Evolutionary conservation across 2,113 vertebrate genomes (phyloP), one percentile per base, ranked within the genome.

Genomic region (Promerops cafer): DNA sequence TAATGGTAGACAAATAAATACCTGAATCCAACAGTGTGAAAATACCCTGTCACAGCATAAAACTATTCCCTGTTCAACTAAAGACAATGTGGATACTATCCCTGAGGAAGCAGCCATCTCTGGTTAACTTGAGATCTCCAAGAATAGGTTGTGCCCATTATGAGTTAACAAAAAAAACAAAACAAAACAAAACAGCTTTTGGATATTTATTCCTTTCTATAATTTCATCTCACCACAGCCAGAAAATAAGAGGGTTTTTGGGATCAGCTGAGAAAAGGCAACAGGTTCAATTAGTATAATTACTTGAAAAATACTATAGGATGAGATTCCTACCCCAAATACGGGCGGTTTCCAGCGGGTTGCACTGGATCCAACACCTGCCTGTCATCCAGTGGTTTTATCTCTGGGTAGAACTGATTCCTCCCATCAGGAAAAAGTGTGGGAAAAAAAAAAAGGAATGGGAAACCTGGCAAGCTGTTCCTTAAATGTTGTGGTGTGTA

Each of bases 101-200:
- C 98, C 98, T 98, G 98, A 98, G 98, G 97, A 93, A 95, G 95
- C 83, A 95, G 93, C 95, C 87, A 85, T 95, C 82, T 96, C 93
- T 92, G 94, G 90, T 80, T 54, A 89, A 80, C 50, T 56, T 49
- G 81, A 64, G 90, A 78, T 71, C 83, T 70, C 76, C 44, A 63
- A 79, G 65, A 91, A 83, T 6, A 90, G 39, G 79, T 92, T 70
- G 49, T 71, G 78, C 84, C 89, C 69, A 83, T 52, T 89, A 88
- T 59, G 82, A 87, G 87, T 96, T 93, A 91, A 54, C 3, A 65
- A 85, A 66, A 82, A 37, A 40, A 44, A 12, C 10, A 24, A 33
- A 13, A 16, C 23, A 39, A 23, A 40, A 71, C 30, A 50, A 31
- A 60, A 16, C 28, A 79, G 39, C 13, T 87, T 92, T 90, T 76